A percentile compares a stretch with the other conserved stretches of the same genome.
Conservation (phyloP, 2,888 invertebrate species). For the Drosophila prostipennis region DNA sequence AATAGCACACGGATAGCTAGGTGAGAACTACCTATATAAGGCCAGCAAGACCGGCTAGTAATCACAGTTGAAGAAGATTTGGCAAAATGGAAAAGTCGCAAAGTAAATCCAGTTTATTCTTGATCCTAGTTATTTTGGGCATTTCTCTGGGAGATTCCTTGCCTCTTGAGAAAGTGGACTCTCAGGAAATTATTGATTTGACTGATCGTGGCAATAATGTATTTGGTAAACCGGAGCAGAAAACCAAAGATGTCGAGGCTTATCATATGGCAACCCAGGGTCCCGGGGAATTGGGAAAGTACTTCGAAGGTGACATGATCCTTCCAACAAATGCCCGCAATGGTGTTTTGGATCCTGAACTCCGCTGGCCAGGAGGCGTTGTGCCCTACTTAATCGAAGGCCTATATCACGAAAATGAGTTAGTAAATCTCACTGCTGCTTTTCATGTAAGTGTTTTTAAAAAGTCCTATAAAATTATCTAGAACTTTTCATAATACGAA, state of each 20-base stretch:
- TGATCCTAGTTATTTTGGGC: conserved; percentile 23
- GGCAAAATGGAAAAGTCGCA: conserved; percentile 49
- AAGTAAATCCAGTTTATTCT: not conserved
- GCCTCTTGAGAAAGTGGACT: conserved; percentile 20
- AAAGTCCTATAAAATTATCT: too few species aligned
- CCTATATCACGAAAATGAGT: too few species aligned
- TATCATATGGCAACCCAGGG: conserved; percentile 84
- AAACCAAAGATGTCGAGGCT: conserved; percentile 63
- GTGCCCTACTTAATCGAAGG: too few species aligned
- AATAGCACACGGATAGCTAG: conserved; percentile 49
- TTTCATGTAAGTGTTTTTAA: too few species aligned
- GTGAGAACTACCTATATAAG: conserved; percentile 37
- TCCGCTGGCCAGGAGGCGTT: too few species aligned
- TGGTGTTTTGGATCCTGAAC: too few species aligned
- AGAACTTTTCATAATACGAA: too few species aligned
- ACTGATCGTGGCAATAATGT: conserved; percentile 28
- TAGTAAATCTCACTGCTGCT: too few species aligned
- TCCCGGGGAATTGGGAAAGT: conserved; percentile 92
- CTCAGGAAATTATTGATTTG: conserved; percentile 54
- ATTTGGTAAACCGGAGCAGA: conserved; percentile 85
- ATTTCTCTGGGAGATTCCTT: conserved; percentile 9
- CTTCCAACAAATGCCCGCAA: too few species aligned
- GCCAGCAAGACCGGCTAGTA: conserved; percentile 4
- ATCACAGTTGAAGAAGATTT: conserved; percentile 29
- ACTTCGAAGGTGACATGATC: conserved; percentile 90